These are phyloP conservation scores for Campylomormyrus numenius DNA, from an alignment of 2,113 vertebrate genomes.

Conservation along the genomic window DNA sequence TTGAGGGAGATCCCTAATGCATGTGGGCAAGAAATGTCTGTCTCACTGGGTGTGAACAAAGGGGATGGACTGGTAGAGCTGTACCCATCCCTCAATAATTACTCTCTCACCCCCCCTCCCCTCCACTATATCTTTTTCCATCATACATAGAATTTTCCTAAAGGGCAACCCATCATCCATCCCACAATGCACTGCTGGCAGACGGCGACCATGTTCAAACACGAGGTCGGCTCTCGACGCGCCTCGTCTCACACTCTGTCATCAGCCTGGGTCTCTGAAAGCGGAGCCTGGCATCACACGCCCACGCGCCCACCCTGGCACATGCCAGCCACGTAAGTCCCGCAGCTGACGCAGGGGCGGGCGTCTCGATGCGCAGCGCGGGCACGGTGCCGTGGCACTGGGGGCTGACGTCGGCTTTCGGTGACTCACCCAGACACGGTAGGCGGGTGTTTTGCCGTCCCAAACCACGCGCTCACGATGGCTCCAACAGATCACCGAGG, in stretches of 20 bases:
- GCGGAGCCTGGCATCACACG: not conserved
- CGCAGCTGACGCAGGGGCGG: not conserved
- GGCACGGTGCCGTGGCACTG: not conserved
- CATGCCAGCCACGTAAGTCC: not conserved
- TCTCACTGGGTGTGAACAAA: not conserved
- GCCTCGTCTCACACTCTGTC: not conserved
- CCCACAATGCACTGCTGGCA: not conserved
- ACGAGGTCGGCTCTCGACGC: not conserved
- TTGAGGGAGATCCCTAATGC: not conserved
- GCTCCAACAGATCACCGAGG: not conserved
- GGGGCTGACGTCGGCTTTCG: not conserved
- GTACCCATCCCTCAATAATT: not conserved
- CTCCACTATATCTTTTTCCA: not conserved
- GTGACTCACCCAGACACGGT: not conserved
- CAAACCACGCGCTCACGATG: not conserved
- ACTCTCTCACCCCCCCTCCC: not conserved
- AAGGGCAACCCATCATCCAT: not conserved
- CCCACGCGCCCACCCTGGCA: not conserved
- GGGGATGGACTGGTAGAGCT: not conserved
- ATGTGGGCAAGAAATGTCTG: no score
- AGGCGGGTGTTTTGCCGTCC: not conserved
- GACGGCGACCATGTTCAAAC: not conserved
- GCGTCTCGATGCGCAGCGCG: not conserved
- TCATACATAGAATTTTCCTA: not conserved
- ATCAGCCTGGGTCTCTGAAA: not conserved